Evolutionary conservation across 2,888 invertebrate species (phyloP), one percentile per base, ranked within the genome.

Genomic region (Pristionchus arcanus): DNA sequence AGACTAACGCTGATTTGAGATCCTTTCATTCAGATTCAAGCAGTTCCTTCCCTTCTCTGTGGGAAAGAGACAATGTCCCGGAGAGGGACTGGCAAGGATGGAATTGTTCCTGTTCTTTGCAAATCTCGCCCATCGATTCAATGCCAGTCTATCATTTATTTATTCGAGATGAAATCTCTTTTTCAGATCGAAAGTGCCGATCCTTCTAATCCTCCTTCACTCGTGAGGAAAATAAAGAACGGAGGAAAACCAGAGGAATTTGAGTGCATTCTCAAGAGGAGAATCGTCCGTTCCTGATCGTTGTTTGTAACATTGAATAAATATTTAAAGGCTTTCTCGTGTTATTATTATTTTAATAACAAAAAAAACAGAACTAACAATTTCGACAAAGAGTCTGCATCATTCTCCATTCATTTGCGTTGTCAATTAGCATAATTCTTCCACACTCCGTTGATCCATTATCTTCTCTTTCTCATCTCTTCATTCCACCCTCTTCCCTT

Each of bases 31-130:
- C 66, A 89, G 81, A 21, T 59, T 25, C 87, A 87, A 87, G 87
- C 53, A 71, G 28, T 86, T 92, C 85, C 89, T 91, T 5, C 92
- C 92, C n/a, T 92, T 92, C 84, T 92, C 92, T 13, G 90, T 91
- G n/a, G 92, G 92, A 63, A 91, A 91, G 86, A 91, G 92, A 21
- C 91, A 92, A 74, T 92, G 92, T 91, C 90, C 90, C 1, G 92
- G 92, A 5, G 92, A 92, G 86, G 91, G 92, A 83, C 81, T 92
- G 25, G 92, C 92, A 0, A 55, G 85, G 77, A 90, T 91, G 90
- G 91, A 92, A 84, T 88, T 92, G 9, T 92, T 92, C 89, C 59
- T 92, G 11, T 91, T 91, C 83, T 90, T 92, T 59, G 89, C 91
- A 9, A 92, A 92, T 74, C 59, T 92, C 5, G 91, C 91, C 68